Evolutionary conservation across 53 echinoderm and acorn worm genomes (phyloP).

Genomic region (Holothuria scabra): DNA sequence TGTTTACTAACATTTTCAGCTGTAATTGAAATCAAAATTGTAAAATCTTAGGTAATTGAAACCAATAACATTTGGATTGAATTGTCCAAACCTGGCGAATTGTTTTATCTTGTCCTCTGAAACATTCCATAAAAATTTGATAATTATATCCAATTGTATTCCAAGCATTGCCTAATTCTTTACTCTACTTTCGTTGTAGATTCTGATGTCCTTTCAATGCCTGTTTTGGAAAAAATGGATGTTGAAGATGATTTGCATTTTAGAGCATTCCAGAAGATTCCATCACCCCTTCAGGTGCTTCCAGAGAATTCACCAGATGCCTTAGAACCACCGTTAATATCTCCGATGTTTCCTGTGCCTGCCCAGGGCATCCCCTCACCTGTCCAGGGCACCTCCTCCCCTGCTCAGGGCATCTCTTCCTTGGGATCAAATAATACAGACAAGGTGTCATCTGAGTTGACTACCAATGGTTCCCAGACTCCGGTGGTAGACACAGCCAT

Average conservation of each 20-base stretch:
- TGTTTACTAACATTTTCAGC: no score
- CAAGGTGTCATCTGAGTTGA: neutral
- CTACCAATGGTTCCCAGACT: no score
- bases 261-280: neutral
- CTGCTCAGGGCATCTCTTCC: neutral
- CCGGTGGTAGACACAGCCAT: conserved; percentile 12
- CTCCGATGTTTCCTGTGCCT: conserved; percentile 54
- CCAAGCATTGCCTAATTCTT: neutral
- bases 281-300: conserved; percentile 6
- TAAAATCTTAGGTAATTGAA: no score
- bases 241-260: neutral
- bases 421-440: neutral
- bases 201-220: conserved; percentile 55
- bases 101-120: no score
- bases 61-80: no score
- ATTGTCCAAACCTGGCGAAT: no score
- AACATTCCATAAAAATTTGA: no score
- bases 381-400: neutral
- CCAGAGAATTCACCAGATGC: conserved; percentile 20
- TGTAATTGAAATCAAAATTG: no score
- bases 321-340: conserved; percentile 64
- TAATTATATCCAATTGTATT: no score
- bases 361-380: neutral
- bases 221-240: conserved; percentile 68
- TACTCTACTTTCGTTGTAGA: neutral